Evolutionary conservation across 2,888 invertebrate genomes (phyloP).

Genomic region (Microchrysa polita): DNA sequence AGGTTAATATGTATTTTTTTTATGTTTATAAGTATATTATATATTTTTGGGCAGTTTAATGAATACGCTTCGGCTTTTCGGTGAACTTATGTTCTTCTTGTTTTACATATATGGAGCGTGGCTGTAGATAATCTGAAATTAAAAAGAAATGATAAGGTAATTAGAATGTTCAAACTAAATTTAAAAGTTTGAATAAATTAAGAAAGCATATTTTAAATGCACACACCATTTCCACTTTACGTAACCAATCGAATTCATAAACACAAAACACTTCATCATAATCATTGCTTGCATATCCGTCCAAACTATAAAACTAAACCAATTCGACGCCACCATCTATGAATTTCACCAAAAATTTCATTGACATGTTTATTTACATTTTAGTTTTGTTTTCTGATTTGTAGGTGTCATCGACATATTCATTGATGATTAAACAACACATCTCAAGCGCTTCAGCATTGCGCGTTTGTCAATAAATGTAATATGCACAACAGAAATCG

Average conservation of each 20-base stretch:
- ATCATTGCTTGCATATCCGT: background rate
- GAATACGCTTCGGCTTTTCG: constrained; percentile 28
- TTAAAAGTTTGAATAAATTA: no score
- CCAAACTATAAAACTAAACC: background rate
- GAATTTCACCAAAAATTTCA: constrained; percentile 8
- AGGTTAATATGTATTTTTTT: background rate
- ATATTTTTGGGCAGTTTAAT: constrained; percentile 21
- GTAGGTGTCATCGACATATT: constrained; percentile 11
- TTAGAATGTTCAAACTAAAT: background rate
- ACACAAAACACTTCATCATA: no score
- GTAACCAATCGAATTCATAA: no score
- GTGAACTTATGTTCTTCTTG: background rate
- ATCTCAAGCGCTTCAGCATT: no score
- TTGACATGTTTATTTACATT: constrained; percentile 2
- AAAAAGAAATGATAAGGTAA: constrained; percentile 4
- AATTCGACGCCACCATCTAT: background rate
- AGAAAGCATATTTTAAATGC: no score
- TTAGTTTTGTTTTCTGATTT: no score
- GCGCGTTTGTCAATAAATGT: no score
- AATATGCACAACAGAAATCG: no score
- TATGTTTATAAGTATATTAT: background rate
- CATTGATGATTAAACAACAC: no score
- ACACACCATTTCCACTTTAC: no score
- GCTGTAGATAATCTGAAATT: constrained; percentile 17
- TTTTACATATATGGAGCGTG: background rate